Evolutionary conservation across 2,888 invertebrate species (phyloP).

Genomic region (Phalangium opilio): DNA sequence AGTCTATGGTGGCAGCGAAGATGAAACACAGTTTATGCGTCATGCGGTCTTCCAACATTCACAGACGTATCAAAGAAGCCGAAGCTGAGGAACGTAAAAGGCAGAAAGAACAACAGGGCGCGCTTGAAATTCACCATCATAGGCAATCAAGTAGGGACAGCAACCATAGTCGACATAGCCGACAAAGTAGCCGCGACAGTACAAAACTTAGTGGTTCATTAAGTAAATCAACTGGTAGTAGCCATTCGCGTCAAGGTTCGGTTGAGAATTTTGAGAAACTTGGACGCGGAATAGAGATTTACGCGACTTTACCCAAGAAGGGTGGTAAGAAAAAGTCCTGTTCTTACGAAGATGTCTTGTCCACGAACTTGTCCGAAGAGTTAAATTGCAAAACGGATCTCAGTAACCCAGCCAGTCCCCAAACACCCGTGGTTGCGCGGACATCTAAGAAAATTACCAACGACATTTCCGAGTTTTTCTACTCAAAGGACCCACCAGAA

Average conservation of each 20-base stretch:
- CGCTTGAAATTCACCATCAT: constrained; percentile 33
- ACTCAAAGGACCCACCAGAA: constrained; percentile 1
- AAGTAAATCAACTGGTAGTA: constrained; percentile 9
- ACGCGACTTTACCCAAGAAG: constrained; percentile 77
- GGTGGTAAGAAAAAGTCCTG: constrained; percentile 39
- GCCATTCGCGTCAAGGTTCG: not conserved
- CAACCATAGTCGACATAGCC: constrained; percentile 18
- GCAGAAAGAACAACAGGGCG: constrained; percentile 11
- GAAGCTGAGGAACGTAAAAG: constrained; percentile 19
- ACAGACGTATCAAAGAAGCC: constrained; percentile 46
- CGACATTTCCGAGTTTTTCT: not conserved
- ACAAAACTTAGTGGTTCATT: constrained; percentile 10
- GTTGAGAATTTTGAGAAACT: constrained; percentile 10
- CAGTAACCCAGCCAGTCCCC: constrained; percentile 7
- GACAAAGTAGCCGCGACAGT: constrained; percentile 21
- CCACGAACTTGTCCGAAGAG: constrained; percentile 19
- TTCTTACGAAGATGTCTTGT: constrained; percentile 5
- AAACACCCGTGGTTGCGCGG: not conserved
- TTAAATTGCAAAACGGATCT: constrained; percentile 15
- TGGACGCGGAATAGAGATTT: constrained; percentile 45
- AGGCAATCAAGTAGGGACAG: constrained; percentile 45
- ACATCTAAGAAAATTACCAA: not conserved
- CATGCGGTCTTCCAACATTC: constrained; percentile 72
- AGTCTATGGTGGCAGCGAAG: constrained; percentile 72
- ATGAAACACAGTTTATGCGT: constrained; percentile 92